These are phyloP conservation scores for Saccopteryx bilineata DNA, from an alignment of 2,113 vertebrate species.

Conservation along the genomic window DNA sequence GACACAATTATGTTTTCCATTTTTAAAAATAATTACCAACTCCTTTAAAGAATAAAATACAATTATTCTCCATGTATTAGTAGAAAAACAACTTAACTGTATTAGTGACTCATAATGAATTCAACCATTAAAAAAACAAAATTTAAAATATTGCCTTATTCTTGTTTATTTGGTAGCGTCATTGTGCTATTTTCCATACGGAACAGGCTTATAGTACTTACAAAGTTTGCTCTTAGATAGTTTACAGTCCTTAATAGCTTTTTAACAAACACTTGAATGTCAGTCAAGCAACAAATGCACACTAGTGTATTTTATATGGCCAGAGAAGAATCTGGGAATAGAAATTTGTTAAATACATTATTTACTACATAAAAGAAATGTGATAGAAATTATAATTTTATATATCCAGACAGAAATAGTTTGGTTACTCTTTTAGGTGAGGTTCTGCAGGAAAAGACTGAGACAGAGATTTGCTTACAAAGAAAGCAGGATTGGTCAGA, in stretches of 20 bases:
- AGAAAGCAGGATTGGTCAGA: not conserved
- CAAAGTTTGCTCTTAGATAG: not conserved
- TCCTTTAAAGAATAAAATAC: not conserved
- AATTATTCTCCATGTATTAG: not conserved
- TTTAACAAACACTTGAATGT: not conserved
- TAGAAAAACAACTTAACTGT: not conserved
- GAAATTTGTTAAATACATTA: not conserved
- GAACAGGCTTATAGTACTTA: not conserved
- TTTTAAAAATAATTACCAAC: not conserved
- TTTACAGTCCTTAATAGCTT: not conserved
- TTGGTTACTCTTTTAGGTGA: not conserved
- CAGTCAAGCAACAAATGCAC: not conserved
- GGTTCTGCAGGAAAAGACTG: not conserved
- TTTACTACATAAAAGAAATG: not conserved
- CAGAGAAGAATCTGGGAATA: not conserved
- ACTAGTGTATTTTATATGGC: not conserved
- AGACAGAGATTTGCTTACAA: not conserved
- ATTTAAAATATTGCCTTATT: not conserved
- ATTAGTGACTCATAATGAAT: not conserved
- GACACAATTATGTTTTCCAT: not conserved
- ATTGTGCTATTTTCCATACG: not conserved
- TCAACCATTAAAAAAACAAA: not conserved
- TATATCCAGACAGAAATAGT: not conserved
- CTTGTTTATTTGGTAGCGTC: not conserved
- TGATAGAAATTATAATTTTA: not conserved